Percentiles rank a stretch among this genome's conserved stretches.
Evolutionary conservation across 2,113 vertebrate genomes (phyloP).

Genomic region (Varanus salvator): DNA sequence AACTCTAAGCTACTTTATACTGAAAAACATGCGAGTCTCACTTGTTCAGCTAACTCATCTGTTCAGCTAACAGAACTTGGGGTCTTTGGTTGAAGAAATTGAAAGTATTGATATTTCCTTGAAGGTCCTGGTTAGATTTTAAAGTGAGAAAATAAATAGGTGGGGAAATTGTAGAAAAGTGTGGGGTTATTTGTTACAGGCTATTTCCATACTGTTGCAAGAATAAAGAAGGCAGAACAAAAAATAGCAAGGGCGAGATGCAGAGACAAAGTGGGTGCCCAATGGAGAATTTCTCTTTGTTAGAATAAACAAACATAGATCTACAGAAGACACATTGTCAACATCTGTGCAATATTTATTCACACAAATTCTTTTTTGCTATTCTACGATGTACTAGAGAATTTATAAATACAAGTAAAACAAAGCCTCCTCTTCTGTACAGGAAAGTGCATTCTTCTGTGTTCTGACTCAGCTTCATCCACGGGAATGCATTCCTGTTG

Average conservation of each 20-base stretch:
- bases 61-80: neutral
- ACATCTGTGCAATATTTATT: neutral
- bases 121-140: neutral
- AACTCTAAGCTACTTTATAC: neutral
- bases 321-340: neutral
- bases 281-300: neutral
- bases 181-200: neutral
- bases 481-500: neutral
- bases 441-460: neutral
- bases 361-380: neutral
- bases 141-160: neutral
- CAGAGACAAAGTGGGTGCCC: neutral
- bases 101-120: neutral
- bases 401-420: slow-evolving; percentile 1
- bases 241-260: neutral
- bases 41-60: neutral
- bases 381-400: neutral
- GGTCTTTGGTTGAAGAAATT: neutral
- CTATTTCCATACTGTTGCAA: neutral
- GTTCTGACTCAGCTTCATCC: neutral
- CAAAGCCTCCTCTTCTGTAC: neutral
- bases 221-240: neutral
- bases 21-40: neutral
- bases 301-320: neutral
- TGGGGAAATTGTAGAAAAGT: neutral